phyloP scores from a whole-genome alignment of 2,888 invertebrate genomes.

The Saturnia pavonia region DNA sequence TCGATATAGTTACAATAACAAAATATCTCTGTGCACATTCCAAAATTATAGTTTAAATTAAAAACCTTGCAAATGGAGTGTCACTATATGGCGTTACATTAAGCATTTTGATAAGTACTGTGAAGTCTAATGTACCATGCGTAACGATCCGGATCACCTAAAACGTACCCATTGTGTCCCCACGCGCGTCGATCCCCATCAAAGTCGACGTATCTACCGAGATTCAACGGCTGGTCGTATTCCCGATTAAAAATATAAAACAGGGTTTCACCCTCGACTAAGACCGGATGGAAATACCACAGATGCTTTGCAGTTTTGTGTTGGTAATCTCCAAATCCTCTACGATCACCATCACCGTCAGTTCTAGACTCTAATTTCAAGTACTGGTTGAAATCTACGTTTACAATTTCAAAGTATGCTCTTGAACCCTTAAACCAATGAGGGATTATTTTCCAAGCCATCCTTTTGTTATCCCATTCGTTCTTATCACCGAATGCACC shows the following conservation, averaged over 20 bases:
- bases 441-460: constrained; percentile 16
- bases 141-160: background rate
- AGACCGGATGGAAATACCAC: constrained; percentile 16
- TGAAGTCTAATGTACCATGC: constrained; percentile 10
- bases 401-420: constrained; percentile 14
- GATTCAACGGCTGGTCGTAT: constrained; percentile 16
- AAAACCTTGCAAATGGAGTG: no score
- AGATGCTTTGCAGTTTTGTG: constrained; percentile 8
- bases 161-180: background rate
- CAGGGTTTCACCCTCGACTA: background rate
- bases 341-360: constrained; percentile 11
- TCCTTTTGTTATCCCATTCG: constrained; percentile 6
- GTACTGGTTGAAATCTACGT: constrained; percentile 12
- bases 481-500: constrained; percentile 11
- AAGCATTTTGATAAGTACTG: background rate
- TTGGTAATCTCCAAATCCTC: background rate
- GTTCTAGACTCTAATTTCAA: constrained; percentile 16
- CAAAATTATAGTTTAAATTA: no score
- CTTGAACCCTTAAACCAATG: constrained; percentile 5
- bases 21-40: no score
- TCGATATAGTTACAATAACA: no score
- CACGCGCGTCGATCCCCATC: constrained; percentile 12
- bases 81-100: background rate
- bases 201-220: constrained; percentile 7
- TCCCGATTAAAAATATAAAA: constrained; percentile 15